phyloP scores from a whole-genome alignment of 92 coral and sea anemone genomes.

The Blastomussa wellsi region DNA sequence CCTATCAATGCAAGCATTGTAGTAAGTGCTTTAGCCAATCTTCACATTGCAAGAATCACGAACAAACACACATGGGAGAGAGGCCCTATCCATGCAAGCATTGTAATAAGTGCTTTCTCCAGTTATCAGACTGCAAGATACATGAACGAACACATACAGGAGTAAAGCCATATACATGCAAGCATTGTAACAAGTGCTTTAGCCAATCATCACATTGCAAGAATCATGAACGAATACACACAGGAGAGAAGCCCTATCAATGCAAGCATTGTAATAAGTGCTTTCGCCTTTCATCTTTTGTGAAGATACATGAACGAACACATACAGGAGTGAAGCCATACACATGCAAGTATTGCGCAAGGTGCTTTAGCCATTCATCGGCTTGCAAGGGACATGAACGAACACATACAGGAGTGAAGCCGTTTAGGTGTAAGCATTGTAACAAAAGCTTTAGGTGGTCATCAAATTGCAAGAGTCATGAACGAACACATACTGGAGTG shows the following conservation, averaged over 20 bases:
- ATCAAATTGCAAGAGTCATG: too few relatives aligned
- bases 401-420: too few relatives aligned
- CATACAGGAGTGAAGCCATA: neutral
- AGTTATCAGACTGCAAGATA: neutral
- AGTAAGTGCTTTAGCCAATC: neutral
- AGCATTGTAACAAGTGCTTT: neutral
- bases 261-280: neutral
- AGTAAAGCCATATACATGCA: neutral
- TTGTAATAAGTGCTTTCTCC: neutral
- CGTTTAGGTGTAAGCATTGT: too few relatives aligned
- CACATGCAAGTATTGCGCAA: neutral
- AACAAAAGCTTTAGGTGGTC: too few relatives aligned
- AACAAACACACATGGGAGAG: neutral
- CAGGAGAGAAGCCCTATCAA: neutral
- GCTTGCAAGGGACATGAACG: too few relatives aligned
- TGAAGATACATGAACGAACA: neutral
- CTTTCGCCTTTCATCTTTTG: neutral
- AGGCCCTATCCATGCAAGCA: neutral
- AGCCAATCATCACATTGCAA: neutral
- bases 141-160: neutral
- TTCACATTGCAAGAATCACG: too few relatives aligned
- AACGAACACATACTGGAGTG: too few relatives aligned
- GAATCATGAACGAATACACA: neutral
- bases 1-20: too few relatives aligned
- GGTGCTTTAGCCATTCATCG: neutral